Conservation (phyloP, 2,113 vertebrate genomes). For the Dipodomys stephensi region DNA sequence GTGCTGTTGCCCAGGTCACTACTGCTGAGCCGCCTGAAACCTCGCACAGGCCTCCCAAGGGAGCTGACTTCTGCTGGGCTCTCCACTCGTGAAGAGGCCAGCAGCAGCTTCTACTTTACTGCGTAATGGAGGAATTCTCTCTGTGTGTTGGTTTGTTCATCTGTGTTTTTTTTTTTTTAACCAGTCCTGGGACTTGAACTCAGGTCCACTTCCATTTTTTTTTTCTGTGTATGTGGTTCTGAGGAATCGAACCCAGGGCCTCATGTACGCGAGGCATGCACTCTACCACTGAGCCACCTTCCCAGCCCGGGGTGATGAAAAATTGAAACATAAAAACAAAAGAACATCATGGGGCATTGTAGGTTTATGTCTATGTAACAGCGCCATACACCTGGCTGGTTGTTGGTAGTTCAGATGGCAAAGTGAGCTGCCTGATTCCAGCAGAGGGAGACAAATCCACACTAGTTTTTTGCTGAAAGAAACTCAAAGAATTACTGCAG, state of each 20-base stretch:
- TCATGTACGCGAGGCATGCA: no score
- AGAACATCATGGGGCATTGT: not conserved
- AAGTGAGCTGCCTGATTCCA: constrained; percentile 49
- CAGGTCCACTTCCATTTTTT: no score
- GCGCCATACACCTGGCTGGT: not conserved
- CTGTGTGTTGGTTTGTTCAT: no score
- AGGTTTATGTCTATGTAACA: not conserved
- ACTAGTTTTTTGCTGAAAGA: constrained; percentile 5
- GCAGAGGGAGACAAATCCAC: constrained; percentile 83
- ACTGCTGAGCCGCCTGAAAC: no score
- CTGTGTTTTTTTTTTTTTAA: no score
- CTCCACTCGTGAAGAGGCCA: no score
- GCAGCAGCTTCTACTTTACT: not conserved
- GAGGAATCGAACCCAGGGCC: no score
- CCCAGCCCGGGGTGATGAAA: no score
- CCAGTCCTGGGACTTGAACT: no score
- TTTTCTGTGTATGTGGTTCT: no score
- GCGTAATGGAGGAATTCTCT: not conserved
- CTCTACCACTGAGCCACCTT: no score
- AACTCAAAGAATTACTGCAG: not conserved
- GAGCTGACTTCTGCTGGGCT: rapidly evolving
- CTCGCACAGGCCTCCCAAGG: not conserved
- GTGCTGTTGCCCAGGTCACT: not conserved
- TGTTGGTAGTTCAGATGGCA: not conserved
- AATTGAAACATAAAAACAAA: not conserved